These are phyloP conservation scores for Microvelia longipes DNA, from an alignment of 1,140 invertebrate species.

Conservation along the genomic window DNA sequence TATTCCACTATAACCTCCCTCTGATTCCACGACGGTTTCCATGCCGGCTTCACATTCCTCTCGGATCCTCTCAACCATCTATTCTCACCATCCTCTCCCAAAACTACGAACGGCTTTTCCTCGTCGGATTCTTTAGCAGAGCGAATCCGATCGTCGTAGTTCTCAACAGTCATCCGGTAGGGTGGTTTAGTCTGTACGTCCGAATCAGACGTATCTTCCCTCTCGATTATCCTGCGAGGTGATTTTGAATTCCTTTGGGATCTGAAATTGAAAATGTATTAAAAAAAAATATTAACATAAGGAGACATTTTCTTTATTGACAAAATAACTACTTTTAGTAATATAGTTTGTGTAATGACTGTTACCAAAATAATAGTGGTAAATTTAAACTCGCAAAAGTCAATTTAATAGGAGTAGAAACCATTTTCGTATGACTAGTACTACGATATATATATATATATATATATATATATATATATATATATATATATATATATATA, in stretches of 20 bases:
- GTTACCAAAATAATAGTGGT: no score
- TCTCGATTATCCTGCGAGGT: conserved; percentile 1
- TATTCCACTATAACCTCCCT: no score
- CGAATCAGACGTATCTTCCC: not conserved
- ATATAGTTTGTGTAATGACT: no score
- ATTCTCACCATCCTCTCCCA: conserved; percentile 12
- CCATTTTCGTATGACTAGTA: no score
- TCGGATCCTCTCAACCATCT: conserved; percentile 10
- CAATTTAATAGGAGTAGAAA: no score
- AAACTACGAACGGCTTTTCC: conserved; percentile 16
- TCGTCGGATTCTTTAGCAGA: not conserved
- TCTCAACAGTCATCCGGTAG: conserved; percentile 11
- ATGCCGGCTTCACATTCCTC: conserved; percentile 4
- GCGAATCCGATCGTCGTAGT: conserved; percentile 11
- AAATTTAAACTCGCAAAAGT: no score
- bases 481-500: no score
- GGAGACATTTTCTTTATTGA: no score
- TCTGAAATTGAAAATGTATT: conserved; percentile 6
- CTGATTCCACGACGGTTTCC: conserved; percentile 13
- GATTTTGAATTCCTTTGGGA: conserved; percentile 4
- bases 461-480: no score
- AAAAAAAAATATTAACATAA: conserved; percentile 8
- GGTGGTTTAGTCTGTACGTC: not conserved
- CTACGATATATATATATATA: no score
- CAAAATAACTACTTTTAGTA: no score